phyloP scores from a whole-genome alignment of 2,888 invertebrate genomes.

The Zootermopsis nevadensis region DNA sequence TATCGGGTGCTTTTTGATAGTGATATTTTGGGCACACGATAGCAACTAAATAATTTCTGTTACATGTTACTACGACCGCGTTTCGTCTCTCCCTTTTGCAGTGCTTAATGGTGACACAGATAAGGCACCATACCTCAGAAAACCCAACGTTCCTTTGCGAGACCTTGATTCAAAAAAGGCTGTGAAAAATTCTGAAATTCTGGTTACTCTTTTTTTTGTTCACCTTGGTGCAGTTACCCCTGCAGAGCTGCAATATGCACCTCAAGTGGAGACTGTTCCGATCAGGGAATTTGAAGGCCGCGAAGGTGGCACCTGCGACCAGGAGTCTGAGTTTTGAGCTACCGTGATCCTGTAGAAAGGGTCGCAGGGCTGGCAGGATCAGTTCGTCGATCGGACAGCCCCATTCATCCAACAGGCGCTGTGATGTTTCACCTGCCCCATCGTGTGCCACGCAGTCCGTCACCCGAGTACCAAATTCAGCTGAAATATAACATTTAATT shows the following conservation, averaged over 20 bases:
- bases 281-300: slow-evolving; percentile 87
- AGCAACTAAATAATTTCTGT: no score
- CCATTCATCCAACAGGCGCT: slow-evolving; percentile 77
- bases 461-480: slow-evolving; percentile 78
- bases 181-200: no score
- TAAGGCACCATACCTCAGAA: no score
- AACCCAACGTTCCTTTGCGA: no score
- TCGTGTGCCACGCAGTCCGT: slow-evolving; percentile 84
- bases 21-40: no score
- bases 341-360: not conserved
- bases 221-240: slow-evolving; percentile 68
- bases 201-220: no score
- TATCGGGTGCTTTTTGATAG: no score
- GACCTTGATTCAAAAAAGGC: no score
- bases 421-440: slow-evolving; percentile 79
- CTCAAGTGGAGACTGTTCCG: slow-evolving; percentile 80
- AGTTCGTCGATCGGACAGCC: slow-evolving; percentile 81
- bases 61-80: no score
- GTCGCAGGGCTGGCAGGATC: slow-evolving; percentile 68
- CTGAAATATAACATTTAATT: slow-evolving; percentile 57
- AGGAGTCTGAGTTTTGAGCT: slow-evolving; percentile 54
- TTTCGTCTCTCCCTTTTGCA: no score
- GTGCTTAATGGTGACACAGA: no score
- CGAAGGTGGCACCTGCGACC: slow-evolving; percentile 72
- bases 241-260: slow-evolving; percentile 83